These are phyloP conservation scores for Pomacea canaliculata DNA, from an alignment of 2,888 invertebrate genomes.

Conservation along the genomic window DNA sequence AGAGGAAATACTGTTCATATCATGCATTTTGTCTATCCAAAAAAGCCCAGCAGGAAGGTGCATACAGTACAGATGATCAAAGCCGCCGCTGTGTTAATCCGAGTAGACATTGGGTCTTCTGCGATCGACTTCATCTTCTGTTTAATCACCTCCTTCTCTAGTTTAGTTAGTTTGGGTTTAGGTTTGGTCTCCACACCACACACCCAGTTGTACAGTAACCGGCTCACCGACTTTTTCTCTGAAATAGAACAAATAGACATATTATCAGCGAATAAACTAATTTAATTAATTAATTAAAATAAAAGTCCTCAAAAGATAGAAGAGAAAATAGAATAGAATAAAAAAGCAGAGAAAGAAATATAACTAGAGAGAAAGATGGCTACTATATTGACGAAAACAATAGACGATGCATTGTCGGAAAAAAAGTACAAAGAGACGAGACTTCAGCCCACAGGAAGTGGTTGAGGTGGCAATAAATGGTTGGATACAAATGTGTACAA, in stretches of 20 bases:
- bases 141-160: constrained; percentile 44
- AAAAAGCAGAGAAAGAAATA: neutral
- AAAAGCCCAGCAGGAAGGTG: constrained; percentile 62
- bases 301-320: neutral
- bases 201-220: constrained; percentile 44
- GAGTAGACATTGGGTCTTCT: constrained; percentile 45
- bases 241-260: neutral
- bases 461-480: too few relatives aligned
- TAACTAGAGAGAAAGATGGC: neutral
- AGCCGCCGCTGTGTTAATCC: constrained; percentile 49
- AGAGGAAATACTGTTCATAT: too few relatives aligned
- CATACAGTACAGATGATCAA: constrained; percentile 46
- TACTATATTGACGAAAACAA: neutral
- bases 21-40: constrained; percentile 27
- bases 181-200: constrained; percentile 52
- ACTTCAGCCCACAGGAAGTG: too few relatives aligned
- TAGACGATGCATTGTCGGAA: too few relatives aligned
- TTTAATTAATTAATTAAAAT: too few relatives aligned
- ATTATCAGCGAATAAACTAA: too few relatives aligned
- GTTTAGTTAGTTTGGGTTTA: constrained; percentile 39
- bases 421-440: too few relatives aligned
- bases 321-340: too few relatives aligned
- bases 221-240: constrained; percentile 11
- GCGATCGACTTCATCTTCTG: constrained; percentile 56
- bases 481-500: too few relatives aligned